These are phyloP conservation scores for Calypte anna DNA, from an alignment of 2,113 vertebrate species.

Conservation along the genomic window DNA sequence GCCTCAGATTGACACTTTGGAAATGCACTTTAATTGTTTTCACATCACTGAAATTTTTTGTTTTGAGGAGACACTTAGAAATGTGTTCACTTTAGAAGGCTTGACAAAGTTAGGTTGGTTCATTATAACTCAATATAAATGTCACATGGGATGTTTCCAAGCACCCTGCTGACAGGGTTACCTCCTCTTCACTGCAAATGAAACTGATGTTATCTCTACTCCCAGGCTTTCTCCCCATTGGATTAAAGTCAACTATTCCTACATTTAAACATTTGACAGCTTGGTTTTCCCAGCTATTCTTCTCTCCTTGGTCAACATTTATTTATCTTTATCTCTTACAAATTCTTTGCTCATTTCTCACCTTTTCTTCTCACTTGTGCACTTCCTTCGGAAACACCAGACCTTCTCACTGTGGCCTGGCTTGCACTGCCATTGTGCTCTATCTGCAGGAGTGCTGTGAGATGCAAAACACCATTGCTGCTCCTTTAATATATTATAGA, in stretches of 20 bases:
- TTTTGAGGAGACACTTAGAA: not conserved
- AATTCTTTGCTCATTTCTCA: not conserved
- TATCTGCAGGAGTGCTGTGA: not conserved
- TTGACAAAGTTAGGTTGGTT: not conserved
- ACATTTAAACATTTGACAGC: not conserved
- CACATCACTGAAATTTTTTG: not conserved
- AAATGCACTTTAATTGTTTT: constrained; percentile 6
- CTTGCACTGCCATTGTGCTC: not conserved
- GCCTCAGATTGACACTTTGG: constrained; percentile 20
- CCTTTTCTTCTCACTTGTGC: not conserved
- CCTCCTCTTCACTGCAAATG: not conserved
- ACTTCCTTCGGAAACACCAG: not conserved
- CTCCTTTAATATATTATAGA: not conserved
- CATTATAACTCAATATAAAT: not conserved
- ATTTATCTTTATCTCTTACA: not conserved
- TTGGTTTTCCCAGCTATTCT: not conserved
- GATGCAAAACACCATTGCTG: not conserved
- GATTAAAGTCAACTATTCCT: not conserved
- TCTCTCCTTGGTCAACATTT: not conserved
- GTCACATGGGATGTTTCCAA: not conserved
- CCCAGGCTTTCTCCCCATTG: not conserved
- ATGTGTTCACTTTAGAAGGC: not conserved
- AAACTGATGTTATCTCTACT: not conserved
- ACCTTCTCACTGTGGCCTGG: not conserved
- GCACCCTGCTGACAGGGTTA: not conserved